A percentile compares a stretch with the other conserved stretches of the same genome.
These are phyloP conservation scores for Ctenicera cuprea DNA, from an alignment of 2,888 invertebrate species.

Conservation along the genomic window DNA sequence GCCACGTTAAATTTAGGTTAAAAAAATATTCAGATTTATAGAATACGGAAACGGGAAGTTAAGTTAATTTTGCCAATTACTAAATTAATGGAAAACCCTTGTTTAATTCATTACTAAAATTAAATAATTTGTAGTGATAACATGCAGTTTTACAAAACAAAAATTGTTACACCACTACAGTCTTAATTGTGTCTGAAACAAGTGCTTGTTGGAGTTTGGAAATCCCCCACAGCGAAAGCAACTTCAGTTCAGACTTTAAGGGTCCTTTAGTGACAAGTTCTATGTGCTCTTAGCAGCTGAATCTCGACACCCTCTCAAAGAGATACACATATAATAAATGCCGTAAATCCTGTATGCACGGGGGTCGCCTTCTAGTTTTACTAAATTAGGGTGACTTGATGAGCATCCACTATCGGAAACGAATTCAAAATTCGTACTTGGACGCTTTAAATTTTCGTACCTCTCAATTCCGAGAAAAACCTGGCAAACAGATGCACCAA, in stretches of 20 bases:
- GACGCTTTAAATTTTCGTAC: background rate
- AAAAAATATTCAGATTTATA: no score
- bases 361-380: conserved; percentile 24
- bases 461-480: background rate
- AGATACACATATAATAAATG: conserved; percentile 40
- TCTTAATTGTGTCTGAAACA: no score
- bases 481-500: conserved; percentile 23
- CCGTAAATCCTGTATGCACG: conserved; percentile 38
- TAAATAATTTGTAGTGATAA: no score
- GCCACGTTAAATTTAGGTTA: no score
- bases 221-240: background rate
- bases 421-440: background rate
- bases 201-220: no score
- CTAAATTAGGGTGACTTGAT: conserved; percentile 17
- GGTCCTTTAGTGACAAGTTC: conserved; percentile 8
- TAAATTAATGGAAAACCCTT: no score
- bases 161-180: no score
- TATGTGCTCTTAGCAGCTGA: conserved; percentile 38
- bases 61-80: no score
- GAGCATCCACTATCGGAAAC: background rate
- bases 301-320: conserved; percentile 42
- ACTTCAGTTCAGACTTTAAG: background rate
- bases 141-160: no score
- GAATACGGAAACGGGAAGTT: no score
- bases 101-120: no score